These are phyloP conservation scores for Drosophila rubida DNA, from an alignment of 2,888 invertebrate species.

Conservation along the genomic window DNA sequence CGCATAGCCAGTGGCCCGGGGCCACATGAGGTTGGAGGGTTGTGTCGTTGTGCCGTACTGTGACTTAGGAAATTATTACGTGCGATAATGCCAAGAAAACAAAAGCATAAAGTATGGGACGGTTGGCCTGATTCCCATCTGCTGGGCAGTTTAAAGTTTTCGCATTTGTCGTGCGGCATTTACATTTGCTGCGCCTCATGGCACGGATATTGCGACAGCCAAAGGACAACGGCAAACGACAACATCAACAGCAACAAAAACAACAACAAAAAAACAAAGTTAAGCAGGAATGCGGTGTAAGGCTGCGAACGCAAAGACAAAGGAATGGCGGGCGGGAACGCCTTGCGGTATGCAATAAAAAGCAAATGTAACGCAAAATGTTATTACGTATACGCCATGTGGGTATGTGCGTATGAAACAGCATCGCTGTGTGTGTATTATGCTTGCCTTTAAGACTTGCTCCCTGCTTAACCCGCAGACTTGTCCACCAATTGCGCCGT, in stretches of 20 bases:
- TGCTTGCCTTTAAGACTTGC: slow-evolving; percentile 57
- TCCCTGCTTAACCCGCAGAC: slow-evolving; percentile 7
- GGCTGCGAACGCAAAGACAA: slow-evolving; percentile 40
- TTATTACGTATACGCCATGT: slow-evolving; percentile 78
- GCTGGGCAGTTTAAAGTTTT: slow-evolving; percentile 77
- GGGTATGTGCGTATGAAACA: slow-evolving; percentile 22
- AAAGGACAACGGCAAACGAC: slow-evolving; percentile 40
- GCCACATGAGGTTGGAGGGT: slow-evolving; percentile 27
- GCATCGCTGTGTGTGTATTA: slow-evolving; percentile 19
- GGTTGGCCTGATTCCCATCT: slow-evolving; percentile 41
- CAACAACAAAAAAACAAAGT: slow-evolving; percentile 25
- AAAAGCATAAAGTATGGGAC: slow-evolving; percentile 19
- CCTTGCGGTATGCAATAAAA: slow-evolving; percentile 80
- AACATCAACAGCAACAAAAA: slow-evolving; percentile 1
- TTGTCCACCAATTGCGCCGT: slow-evolving; percentile 5
- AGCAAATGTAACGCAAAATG: slow-evolving; percentile 80
- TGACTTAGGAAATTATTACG: slow-evolving; percentile 68
- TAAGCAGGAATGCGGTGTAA: slow-evolving; percentile 37
- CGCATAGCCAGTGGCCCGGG: slow-evolving; percentile 12
- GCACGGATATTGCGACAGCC: slow-evolving; percentile 65
- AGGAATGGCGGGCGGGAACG: slow-evolving; percentile 37
- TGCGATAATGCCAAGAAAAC: slow-evolving; percentile 64
- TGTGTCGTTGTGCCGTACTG: slow-evolving; percentile 35
- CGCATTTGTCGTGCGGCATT: slow-evolving; percentile 71
- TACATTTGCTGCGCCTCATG: slow-evolving; percentile 70